A percentile compares a stretch with the other conserved stretches of the same genome.
phyloP scores from a whole-genome alignment of 2,888 invertebrate species.

The Zele albiditarsus region DNA sequence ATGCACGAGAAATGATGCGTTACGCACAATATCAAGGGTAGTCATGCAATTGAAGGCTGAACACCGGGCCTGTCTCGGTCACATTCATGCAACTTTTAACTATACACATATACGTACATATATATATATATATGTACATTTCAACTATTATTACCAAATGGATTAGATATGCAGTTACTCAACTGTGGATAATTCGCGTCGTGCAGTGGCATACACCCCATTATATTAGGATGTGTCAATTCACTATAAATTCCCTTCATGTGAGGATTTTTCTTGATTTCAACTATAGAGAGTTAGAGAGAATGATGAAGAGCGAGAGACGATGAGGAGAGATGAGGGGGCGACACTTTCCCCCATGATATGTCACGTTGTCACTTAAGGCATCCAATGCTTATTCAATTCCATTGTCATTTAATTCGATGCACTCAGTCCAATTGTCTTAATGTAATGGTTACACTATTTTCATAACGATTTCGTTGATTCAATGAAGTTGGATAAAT shows the following conservation, averaged over 20 bases:
- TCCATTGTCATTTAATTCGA: slow-evolving; percentile 28
- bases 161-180: slow-evolving; percentile 67
- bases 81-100: slow-evolving; percentile 33
- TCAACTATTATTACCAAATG: slow-evolving; percentile 64
- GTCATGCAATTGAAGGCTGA: slow-evolving; percentile 40
- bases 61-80: slow-evolving; percentile 42
- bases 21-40: slow-evolving; percentile 18
- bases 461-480: not conserved
- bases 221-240: slow-evolving; percentile 53
- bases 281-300: not conserved
- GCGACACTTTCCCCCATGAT: not conserved
- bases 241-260: slow-evolving; percentile 36
- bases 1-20: slow-evolving; percentile 48
- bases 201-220: slow-evolving; percentile 38
- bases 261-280: slow-evolving; percentile 19
- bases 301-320: not conserved
- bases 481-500: too few relatives aligned
- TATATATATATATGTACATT: not conserved
- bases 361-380: slow-evolving; percentile 28
- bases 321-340: not conserved
- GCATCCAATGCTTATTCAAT: slow-evolving; percentile 12
- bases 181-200: slow-evolving; percentile 64
- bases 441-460: not conserved
- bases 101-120: slow-evolving; percentile 45
- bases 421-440: slow-evolving; percentile 14